These are phyloP conservation scores for Latrodectus hesperus DNA, from an alignment of 2,888 invertebrate genomes.

Conservation along the genomic window DNA sequence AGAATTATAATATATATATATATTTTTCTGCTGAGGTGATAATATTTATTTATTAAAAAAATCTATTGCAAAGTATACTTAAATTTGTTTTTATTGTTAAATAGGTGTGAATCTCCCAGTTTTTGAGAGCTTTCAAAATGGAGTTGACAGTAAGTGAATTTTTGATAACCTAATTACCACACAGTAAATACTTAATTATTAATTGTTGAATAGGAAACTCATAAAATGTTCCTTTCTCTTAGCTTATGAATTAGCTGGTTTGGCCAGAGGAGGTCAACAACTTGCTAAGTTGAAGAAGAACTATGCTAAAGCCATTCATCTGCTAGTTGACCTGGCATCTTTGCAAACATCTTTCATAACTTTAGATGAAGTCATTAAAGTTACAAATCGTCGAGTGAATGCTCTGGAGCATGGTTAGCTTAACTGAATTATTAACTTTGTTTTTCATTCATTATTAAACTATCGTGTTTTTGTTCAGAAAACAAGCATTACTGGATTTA, in stretches of 20 bases:
- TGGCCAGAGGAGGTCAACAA: conserved; percentile 98
- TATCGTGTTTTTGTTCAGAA: too few relatives aligned
- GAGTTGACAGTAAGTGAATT: conserved; percentile 83
- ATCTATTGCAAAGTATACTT: too few relatives aligned
- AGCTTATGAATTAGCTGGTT: conserved; percentile 94
- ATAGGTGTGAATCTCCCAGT: conserved; percentile 95
- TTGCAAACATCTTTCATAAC: conserved; percentile 99
- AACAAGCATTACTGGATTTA: too few relatives aligned
- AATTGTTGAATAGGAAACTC: neutral
- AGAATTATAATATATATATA: too few relatives aligned
- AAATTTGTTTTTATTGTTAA: conserved; percentile 48
- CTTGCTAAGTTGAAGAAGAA: conserved; percentile 97
- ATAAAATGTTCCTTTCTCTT: neutral
- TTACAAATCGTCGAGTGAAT: conserved; percentile 98
- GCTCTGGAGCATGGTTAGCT: conserved; percentile 95
- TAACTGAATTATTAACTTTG: neutral
- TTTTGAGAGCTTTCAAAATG: conserved; percentile 95
- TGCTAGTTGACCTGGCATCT: conserved; percentile 97
- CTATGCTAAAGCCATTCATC: conserved; percentile 92
- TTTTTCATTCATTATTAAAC: too few relatives aligned
- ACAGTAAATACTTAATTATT: neutral
- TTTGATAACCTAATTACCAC: neutral
- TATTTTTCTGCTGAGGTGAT: too few relatives aligned
- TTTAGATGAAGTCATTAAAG: conserved; percentile 98
- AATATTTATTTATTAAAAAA: too few relatives aligned